A percentile compares a stretch with the other conserved stretches of the same genome.
phyloP scores from a whole-genome alignment of 2,888 invertebrate species.

The Caenorhabditis sp. region DNA sequence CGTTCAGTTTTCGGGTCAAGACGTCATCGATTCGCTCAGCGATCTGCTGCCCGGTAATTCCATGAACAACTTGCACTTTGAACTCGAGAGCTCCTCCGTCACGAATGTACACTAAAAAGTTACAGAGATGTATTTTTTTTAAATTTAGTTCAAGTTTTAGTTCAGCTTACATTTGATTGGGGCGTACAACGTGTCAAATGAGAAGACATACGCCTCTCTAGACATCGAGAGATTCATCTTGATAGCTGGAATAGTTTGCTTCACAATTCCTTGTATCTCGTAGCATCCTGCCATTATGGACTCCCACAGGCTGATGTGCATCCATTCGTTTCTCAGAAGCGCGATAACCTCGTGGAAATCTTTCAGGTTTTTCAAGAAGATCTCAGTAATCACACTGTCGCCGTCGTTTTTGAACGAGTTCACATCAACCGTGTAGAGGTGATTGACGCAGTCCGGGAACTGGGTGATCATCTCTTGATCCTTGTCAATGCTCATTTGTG shows the following conservation, averaged over 20 bases:
- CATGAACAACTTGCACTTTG: conserved; percentile 30
- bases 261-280: conserved; percentile 9
- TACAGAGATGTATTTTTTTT: background rate
- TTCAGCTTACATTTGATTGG: conserved; percentile 35
- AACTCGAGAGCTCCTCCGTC: conserved; percentile 14
- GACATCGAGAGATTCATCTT: conserved; percentile 16
- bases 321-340: conserved; percentile 30
- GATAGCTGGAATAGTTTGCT: conserved; percentile 17
- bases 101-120: conserved; percentile 33
- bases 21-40: conserved; percentile 30
- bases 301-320: conserved; percentile 52
- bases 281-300: conserved; percentile 26
- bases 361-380: conserved; percentile 28
- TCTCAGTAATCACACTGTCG: conserved; percentile 41
- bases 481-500: background rate
- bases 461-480: conserved; percentile 35
- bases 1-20: conserved; percentile 32
- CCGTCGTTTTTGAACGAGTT: conserved; percentile 13
- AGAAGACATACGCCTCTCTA: background rate
- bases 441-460: conserved; percentile 26
- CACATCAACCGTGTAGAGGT: conserved; percentile 12
- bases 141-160: too few relatives aligned
- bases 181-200: conserved; percentile 14
- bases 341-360: conserved; percentile 41
- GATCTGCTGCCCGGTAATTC: conserved; percentile 1